Conservation (phyloP, 1,140 invertebrate genomes). For the Tetramorium alpestre region DNA sequence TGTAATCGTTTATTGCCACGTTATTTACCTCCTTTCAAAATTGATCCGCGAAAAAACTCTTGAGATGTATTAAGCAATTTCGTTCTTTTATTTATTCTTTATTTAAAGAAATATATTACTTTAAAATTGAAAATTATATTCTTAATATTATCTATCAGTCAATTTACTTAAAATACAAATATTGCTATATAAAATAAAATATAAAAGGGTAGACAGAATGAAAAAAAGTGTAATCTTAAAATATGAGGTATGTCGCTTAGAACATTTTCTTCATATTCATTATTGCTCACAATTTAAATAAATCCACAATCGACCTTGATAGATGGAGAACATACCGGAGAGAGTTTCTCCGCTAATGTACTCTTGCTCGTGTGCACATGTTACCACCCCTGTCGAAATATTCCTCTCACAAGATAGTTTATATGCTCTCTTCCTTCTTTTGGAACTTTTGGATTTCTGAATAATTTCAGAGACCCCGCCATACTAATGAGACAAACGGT, state of each 20-base stretch:
- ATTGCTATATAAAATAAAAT: background rate
- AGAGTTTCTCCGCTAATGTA: background rate
- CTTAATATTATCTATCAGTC: background rate
- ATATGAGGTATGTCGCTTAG: background rate
- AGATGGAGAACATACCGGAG: background rate
- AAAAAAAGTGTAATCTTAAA: background rate
- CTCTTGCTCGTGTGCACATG: constrained; percentile 13
- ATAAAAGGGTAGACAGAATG: background rate
- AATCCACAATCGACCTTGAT: constrained; percentile 29
- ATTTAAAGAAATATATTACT: background rate
- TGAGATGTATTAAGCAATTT: background rate
- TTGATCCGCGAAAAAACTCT: background rate
- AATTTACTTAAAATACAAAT: background rate
- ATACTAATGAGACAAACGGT: constrained; percentile 43
- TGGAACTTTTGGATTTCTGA: constrained; percentile 23
- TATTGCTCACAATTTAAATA: background rate
- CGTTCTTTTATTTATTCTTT: background rate
- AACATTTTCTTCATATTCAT: background rate
- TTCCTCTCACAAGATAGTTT: background rate
- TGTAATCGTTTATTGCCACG: background rate
- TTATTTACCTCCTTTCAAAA: background rate
- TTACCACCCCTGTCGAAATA: background rate
- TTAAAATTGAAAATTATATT: background rate
- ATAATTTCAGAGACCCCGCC: constrained; percentile 1
- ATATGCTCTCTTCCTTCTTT: background rate